Evolutionary conservation across 2,888 invertebrate genomes (phyloP).

Genomic region (Omphaloscelis lunosa): DNA sequence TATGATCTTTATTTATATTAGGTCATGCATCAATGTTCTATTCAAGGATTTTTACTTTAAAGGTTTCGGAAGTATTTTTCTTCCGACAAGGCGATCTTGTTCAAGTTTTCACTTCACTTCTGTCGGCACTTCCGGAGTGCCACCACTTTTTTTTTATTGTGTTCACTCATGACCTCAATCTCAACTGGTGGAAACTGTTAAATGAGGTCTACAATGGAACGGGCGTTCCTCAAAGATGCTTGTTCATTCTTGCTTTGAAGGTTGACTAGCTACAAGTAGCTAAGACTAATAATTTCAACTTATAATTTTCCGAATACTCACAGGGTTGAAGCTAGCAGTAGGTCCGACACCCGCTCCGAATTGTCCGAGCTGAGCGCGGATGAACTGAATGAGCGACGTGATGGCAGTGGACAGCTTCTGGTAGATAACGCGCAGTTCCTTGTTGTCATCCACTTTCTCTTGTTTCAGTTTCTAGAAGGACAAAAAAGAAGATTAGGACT

Average conservation of each 20-base stretch:
- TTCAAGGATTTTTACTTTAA: no score
- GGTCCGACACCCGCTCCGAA: conserved; percentile 72
- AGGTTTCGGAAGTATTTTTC: no score
- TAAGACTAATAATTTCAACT: not conserved
- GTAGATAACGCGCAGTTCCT: conserved; percentile 92
- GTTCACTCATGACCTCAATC: no score
- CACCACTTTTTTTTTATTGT: no score
- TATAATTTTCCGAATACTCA: conserved; percentile 67
- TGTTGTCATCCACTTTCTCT: conserved; percentile 91
- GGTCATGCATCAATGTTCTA: no score
- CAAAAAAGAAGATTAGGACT: not conserved
- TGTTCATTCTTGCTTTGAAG: not conserved
- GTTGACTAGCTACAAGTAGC: not conserved
- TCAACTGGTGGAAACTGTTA: not conserved
- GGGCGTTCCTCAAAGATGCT: not conserved
- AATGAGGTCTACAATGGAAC: not conserved
- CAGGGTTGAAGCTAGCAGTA: conserved; percentile 73
- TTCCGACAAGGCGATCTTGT: no score
- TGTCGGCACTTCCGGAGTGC: no score
- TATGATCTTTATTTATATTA: no score
- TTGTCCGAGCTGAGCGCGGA: conserved; percentile 82
- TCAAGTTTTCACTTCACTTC: no score
- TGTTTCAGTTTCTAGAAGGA: conserved; percentile 90
- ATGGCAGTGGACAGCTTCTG: conserved; percentile 90
- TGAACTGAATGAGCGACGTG: conserved; percentile 88